A percentile compares a stretch with the other conserved stretches of the same genome.
phyloP scores from a whole-genome alignment of 2,113 vertebrate genomes.

The Vulpes lagopus region DNA sequence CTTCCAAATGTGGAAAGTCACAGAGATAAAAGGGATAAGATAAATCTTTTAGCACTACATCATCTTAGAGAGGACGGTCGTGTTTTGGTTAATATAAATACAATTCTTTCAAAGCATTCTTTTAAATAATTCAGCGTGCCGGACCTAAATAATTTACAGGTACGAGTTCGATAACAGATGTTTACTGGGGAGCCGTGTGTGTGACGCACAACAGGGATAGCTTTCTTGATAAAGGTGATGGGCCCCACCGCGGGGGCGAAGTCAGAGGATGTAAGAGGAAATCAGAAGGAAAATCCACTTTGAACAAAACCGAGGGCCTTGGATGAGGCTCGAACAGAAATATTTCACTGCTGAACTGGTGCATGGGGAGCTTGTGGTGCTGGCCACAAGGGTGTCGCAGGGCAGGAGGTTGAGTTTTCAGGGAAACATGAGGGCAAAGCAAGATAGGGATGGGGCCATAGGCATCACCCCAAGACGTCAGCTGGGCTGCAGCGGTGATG shows the following conservation, averaged over 20 bases:
- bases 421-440: not conserved
- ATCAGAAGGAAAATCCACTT: not conserved
- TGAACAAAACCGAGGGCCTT: slow-evolving; percentile 34
- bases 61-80: not conserved
- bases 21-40: slow-evolving; percentile 55
- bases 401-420: not conserved
- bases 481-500: no score
- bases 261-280: not conserved
- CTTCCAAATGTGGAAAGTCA: slow-evolving; percentile 62
- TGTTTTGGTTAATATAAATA: slow-evolving; percentile 33
- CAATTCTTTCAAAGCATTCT: slow-evolving; percentile 56
- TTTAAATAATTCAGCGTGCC: slow-evolving; percentile 59
- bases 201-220: not conserved
- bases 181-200: slow-evolving; percentile 5
- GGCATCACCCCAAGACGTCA: no score
- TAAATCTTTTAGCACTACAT: slow-evolving; percentile 46
- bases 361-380: not conserved
- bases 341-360: not conserved
- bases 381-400: not conserved
- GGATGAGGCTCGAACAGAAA: not conserved
- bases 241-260: not conserved
- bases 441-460: not conserved
- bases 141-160: slow-evolving; percentile 70
- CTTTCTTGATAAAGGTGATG: slow-evolving; percentile 5
- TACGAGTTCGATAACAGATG: slow-evolving; percentile 51